Evolutionary conservation across 35 echinoderm and acorn worm species (phyloP), one percentile per base, ranked within the genome.

Genomic region (Stichopus chloronotus): DNA sequence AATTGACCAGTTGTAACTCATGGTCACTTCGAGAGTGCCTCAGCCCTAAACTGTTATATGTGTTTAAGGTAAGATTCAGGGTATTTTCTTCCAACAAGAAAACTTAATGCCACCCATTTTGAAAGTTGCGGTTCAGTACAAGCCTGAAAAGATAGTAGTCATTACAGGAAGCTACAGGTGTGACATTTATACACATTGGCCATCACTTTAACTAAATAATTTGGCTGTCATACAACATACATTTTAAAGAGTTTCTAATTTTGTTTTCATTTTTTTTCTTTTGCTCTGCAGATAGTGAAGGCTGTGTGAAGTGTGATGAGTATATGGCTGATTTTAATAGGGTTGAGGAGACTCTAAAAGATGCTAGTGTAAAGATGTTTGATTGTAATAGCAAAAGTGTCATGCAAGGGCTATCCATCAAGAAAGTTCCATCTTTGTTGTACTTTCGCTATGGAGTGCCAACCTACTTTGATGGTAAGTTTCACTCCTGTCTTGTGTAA

Each of bases 391-490:
- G 86, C 22, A 88, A 88, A 24, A 88, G 60, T 57, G 86, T 88
- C 55, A 88, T 88, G 86, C 86, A 88, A 69, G 86, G 86, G 16
- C 16, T 88, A 19, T 30, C 55, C 13, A 23, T 88, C 56, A 60
- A 59, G 19, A 88, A 9, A 59, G 86, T 88, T 52, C 86, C 86
- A 63, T 63, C 57, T 52, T 69, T 88, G 19, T 14, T 88, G 86
- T 88, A 88, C 55, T 88, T 22, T 69, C 86, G 86, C 13, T 30
- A 88, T 60, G 58, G 58, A 19, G 58, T 88, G 19, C 86, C 86
- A 88, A 88, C 86, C 19, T 88, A 19, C 52, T 88, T 88, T 88
- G 86, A 88, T 60, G 86, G 86, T 88, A 63, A 88, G 86, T 11
- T 76, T 11, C 24, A 76, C 5, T 24, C 17, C 13, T 1, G 30